Base-by-base conservation (phyloP, 2,113 vertebrate genomes). In the Sitta europaea region DNA sequence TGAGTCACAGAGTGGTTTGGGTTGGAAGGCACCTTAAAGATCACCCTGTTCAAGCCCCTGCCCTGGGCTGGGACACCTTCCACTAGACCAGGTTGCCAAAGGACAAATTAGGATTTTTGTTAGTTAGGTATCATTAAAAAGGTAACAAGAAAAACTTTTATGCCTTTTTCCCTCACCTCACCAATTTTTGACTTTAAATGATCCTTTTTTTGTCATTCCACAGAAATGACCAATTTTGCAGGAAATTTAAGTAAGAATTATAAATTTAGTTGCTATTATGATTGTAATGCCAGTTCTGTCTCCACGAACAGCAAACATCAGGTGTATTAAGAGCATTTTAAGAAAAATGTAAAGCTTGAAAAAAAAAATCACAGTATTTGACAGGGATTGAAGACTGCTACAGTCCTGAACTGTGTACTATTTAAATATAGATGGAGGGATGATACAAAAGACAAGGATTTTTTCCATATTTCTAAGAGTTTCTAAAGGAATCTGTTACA, bases 11-110 rank as follows among this genome's bases (percentile, higher is more conserved):
- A 47, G 22, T 21, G 20, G 14, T 23, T 35, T 10, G 2, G 12
- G 17, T 35, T 61, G 54, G 38, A 75, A 75, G 25, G 29, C 40
- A 47, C 29, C 17, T 54, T 33, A 40, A 61, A 53, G 21, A 54
- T 54, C 24, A 40, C 3, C 47, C 42, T 0, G 0, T 14, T 22
- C 10, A 15, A 53, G 7, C 9, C 36, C 24, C 59, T 38, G 13
- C 10, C n/a, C 51, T 8, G 9, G 33, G 68, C 38, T 81, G n/a
- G 68, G 53, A 54, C 47, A 74, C 24, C 17, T 42, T 19, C n/a
- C 35, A 48, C 47, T 20, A 55, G 14, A 27, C 14, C 47, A 68
- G 10, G 21, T 4, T 31, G 9, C 14, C 85, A 90, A 88, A 80
- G 38, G 3, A 14, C 33, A 63, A 71, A 79, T 45, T 10, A 17